Conservation (phyloP, 2,797 vertebrate genomes). For the Acanthopagrus latus region DNA sequence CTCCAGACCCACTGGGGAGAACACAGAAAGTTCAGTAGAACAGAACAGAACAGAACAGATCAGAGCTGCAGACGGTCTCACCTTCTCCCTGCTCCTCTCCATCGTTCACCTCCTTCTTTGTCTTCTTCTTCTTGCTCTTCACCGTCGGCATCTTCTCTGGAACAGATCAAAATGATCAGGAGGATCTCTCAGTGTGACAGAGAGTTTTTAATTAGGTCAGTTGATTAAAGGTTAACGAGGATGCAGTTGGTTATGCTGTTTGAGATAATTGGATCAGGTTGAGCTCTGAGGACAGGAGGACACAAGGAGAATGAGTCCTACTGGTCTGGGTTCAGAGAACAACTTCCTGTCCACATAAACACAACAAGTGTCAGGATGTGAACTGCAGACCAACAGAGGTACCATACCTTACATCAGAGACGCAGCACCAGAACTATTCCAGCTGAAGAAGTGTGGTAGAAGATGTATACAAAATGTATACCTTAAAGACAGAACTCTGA, state of each 20-base stretch:
- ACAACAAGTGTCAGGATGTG: too few species aligned
- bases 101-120: slow-evolving; percentile 86
- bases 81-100: slow-evolving; percentile 84
- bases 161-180: neutral
- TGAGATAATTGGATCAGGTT: slow-evolving; percentile 55
- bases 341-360: too few species aligned
- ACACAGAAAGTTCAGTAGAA: neutral
- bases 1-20: slow-evolving; percentile 54
- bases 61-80: slow-evolving; percentile 27
- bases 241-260: too few species aligned
- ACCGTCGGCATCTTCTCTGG: slow-evolving; percentile 87
- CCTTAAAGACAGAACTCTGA: too few species aligned
- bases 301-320: neutral
- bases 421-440: too few species aligned
- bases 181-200: neutral
- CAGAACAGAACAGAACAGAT: neutral
- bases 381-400: too few species aligned
- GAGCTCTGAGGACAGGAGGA: slow-evolving; percentile 41
- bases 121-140: slow-evolving; percentile 93
- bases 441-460: too few species aligned
- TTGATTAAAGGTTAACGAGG: slow-evolving; percentile 24
- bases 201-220: slow-evolving; percentile 35
- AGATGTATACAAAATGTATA: too few species aligned
- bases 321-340: too few species aligned
- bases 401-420: too few species aligned